Evolutionary conservation across 2,113 vertebrate species (phyloP).

Genomic region (Aphyosemion australe): DNA sequence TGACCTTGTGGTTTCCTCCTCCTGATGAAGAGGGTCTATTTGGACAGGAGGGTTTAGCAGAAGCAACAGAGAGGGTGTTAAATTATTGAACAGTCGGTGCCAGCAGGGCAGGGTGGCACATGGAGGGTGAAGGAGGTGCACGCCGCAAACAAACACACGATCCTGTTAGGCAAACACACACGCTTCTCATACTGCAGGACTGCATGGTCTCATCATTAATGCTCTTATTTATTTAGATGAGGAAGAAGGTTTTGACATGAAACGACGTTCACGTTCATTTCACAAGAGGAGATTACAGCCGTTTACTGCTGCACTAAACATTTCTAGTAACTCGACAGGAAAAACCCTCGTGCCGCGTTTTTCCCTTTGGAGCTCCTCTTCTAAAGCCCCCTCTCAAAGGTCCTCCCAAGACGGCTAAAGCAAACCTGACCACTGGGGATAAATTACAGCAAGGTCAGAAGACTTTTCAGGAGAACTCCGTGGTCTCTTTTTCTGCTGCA

Average conservation of each 20-base stretch:
- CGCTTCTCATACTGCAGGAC: neutral
- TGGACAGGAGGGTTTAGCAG: conserved; percentile 41
- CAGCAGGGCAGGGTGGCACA: conserved; percentile 42
- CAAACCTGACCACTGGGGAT: conserved; percentile 44
- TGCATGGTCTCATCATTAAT: neutral
- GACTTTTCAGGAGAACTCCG: conserved; percentile 42
- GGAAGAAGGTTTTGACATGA: neutral
- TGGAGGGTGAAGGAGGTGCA: conserved; percentile 38
- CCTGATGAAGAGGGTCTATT: conserved; percentile 46
- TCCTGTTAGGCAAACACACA: conserved; percentile 21
- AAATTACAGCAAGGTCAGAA: conserved; percentile 60
- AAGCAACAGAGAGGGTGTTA: conserved; percentile 46
- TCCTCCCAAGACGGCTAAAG: conserved; percentile 39
- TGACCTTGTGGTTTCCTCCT: conserved; percentile 41
- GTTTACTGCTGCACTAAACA: conserved; percentile 48
- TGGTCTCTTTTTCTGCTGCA: conserved; percentile 28
- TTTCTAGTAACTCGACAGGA: conserved; percentile 28
- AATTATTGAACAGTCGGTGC: conserved; percentile 61
- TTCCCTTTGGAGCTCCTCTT: conserved; percentile 19
- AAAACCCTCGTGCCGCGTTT: conserved; percentile 22
- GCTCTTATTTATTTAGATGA: conserved; percentile 4
- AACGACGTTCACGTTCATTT: conserved; percentile 24
- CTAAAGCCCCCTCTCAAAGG: conserved; percentile 5
- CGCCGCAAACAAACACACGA: conserved; percentile 22
- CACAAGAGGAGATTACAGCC: conserved; percentile 35